A percentile compares a stretch with the other conserved stretches of the same genome.
Conservation (phyloP, 2,888 invertebrate genomes). For the Epistrophella euchroma region DNA sequence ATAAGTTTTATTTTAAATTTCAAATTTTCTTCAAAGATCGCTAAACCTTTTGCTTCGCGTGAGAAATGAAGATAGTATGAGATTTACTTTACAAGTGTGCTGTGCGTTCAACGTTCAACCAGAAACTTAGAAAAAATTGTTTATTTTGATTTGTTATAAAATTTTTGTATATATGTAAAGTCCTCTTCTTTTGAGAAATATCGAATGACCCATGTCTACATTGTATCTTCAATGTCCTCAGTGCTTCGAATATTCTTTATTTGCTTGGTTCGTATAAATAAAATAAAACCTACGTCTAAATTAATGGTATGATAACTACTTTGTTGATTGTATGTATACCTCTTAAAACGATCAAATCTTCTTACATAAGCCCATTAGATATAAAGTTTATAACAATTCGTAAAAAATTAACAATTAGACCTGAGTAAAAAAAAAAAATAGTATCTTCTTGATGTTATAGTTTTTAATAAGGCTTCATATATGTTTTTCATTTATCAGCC, state of each 20-base stretch:
- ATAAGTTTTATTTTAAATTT: too few species aligned
- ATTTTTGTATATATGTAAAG: too few species aligned
- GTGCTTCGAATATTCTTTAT: background rate
- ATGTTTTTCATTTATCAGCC: constrained; percentile 3
- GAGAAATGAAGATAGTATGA: too few species aligned
- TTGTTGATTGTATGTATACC: background rate
- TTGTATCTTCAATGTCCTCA: background rate
- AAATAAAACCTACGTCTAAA: background rate
- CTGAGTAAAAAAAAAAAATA: background rate
- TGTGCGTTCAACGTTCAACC: too few species aligned
- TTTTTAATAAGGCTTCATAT: constrained; percentile 10
- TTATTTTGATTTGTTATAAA: too few species aligned
- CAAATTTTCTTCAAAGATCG: too few species aligned
- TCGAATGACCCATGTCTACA: too few species aligned
- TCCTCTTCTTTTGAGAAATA: too few species aligned
- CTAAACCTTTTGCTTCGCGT: too few species aligned
- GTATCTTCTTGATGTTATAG: background rate
- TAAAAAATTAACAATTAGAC: background rate
- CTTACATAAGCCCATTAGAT: background rate
- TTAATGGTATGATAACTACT: background rate
- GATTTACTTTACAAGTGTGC: too few species aligned
- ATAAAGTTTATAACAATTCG: background rate
- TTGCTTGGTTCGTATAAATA: background rate
- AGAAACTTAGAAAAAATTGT: too few species aligned
- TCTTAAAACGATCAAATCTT: background rate